These are phyloP conservation scores for Nephrotoma appendiculata DNA, from an alignment of 2,888 invertebrate species.

Conservation along the genomic window DNA sequence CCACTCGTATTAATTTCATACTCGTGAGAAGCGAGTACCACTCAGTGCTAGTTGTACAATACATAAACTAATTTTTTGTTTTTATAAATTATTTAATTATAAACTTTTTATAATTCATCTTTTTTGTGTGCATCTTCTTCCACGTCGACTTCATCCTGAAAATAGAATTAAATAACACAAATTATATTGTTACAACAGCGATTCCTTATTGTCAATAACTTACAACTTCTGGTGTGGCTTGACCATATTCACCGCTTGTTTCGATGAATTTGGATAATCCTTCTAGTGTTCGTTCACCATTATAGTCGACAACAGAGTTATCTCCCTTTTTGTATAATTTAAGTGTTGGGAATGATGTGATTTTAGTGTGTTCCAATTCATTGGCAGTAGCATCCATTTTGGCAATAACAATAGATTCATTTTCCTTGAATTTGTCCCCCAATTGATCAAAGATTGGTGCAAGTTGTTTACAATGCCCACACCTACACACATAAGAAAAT, in stretches of 20 bases:
- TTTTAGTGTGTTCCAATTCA: conserved; percentile 91
- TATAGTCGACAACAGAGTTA: conserved; percentile 81
- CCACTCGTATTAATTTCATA: too few relatives aligned
- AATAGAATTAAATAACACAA: conserved; percentile 4
- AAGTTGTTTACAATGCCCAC: conserved; percentile 96
- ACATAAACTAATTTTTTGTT: background rate
- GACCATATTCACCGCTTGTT: conserved; percentile 68
- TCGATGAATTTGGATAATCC: conserved; percentile 90
- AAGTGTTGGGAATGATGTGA: conserved; percentile 89
- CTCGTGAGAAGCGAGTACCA: too few relatives aligned
- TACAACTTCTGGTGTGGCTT: conserved; percentile 47
- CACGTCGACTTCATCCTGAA: conserved; percentile 20
- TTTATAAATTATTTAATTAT: background rate
- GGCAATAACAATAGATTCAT: conserved; percentile 75
- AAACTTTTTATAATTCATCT: conserved; percentile 30
- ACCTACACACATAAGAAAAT: conserved; percentile 31
- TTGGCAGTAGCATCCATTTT: conserved; percentile 99
- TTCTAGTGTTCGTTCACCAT: conserved; percentile 88
- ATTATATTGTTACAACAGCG: background rate
- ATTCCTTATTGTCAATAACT: conserved; percentile 7
- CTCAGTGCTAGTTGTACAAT: too few relatives aligned
- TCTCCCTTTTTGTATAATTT: conserved; percentile 87
- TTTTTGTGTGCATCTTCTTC: conserved; percentile 26
- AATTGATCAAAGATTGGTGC: conserved; percentile 94
- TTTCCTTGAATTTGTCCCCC: conserved; percentile 81